Base-by-base conservation (phyloP, 2,888 invertebrate species). In the Agrochola litura region DNA sequence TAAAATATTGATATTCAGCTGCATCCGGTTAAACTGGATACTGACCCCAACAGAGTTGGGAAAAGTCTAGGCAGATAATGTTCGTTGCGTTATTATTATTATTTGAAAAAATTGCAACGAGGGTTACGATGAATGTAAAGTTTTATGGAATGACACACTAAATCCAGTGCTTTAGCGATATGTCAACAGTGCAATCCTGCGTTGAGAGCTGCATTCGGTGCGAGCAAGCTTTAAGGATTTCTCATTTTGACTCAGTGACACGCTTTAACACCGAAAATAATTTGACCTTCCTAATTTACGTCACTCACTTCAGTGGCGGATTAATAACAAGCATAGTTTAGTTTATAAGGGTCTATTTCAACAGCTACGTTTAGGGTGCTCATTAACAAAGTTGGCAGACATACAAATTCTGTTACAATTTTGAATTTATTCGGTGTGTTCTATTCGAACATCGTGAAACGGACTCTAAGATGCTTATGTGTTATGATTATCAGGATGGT, bases 171-270 rank as follows among this genome's bases (percentile, higher is more conserved):
- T 25, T 79, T 78, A 54, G 25, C 22, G 19, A 37, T 22, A 41
- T 54, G 14, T 73, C 72, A 46, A 67, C 54, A 46, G 43, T 19
- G 30, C 6, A 72, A 16, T 58, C 19, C 58, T 52, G 6, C 8
- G 16, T 22, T 78, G 25, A 78, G 16, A 73, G 25, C 52, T 30
- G n/a, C 81, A 56, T 52, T 58, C 4, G 22, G 12, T 19, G 25
- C 46, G 1, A 76, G 1, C 9, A 41, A 41, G 49, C 22, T 77
- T 65, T 43, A 52, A 12, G 30, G 49, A 76, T 58, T 37, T 64
- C 37, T 37, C 8, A 49, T 46, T 65, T 77, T 30, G 9, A 74
- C 10, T 25, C 37, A 19, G 30, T 73, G 58, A 60, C n/a, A 56
- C 3, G 14, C 2, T 58, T 25, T 58, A 25, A 25, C 12, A 8